These are phyloP conservation scores for Streblospio benedicti DNA, from an alignment of 1,140 invertebrate genomes.

Conservation along the genomic window DNA sequence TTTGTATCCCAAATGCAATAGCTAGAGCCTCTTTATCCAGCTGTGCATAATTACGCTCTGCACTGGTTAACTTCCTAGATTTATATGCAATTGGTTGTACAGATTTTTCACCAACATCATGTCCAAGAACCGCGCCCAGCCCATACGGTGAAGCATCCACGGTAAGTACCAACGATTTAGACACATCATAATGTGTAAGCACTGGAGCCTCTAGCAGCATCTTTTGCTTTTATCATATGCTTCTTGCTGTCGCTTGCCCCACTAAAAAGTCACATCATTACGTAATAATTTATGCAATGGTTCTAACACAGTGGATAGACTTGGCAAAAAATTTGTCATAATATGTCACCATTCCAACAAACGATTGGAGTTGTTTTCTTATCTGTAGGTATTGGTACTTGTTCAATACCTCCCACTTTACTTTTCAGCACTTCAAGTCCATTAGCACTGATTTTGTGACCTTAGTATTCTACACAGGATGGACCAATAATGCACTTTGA, in stretches of 20 bases:
- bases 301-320: neutral
- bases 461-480: neutral
- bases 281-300: neutral
- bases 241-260: neutral
- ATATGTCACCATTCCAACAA: conserved; percentile 6
- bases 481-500: conserved; percentile 1
- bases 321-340: neutral
- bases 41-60: conserved; percentile 46
- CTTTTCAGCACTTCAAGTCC: conserved; percentile 1
- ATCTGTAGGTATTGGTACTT: conserved; percentile 1
- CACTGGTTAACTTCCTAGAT: conserved; percentile 41
- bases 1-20: conserved; percentile 43
- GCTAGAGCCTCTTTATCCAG: conserved; percentile 50
- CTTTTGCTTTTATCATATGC: conserved; percentile 5
- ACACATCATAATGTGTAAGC: conserved; percentile 41
- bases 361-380: neutral
- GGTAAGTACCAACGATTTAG: conserved; percentile 18
- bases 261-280: neutral
- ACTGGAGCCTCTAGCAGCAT: conserved; percentile 11
- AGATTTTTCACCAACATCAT: conserved; percentile 27
- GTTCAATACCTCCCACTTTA: neutral
- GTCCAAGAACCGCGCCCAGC: conserved; percentile 36
- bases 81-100: conserved; percentile 40
- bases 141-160: conserved; percentile 36
- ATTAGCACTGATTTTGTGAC: neutral